Evolutionary conservation across 2,797 vertebrate genomes (phyloP).

Genomic region (Rhabdomys pumilio): DNA sequence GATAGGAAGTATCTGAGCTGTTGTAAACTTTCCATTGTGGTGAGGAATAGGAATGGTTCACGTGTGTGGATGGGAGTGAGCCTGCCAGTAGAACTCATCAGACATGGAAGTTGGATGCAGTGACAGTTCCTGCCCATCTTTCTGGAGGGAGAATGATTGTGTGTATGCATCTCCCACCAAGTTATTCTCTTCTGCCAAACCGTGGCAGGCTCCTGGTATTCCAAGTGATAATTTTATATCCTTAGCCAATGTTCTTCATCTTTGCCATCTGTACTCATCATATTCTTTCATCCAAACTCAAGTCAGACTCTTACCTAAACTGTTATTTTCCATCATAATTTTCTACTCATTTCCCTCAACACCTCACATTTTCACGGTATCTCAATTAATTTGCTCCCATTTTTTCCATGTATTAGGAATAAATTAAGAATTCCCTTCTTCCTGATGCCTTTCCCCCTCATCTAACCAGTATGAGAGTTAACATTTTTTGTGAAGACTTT

Average conservation of each 20-base stretch:
- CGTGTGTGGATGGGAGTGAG: conserved; percentile 47
- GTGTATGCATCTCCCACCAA: not conserved
- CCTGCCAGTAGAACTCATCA: not conserved
- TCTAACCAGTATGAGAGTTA: not conserved
- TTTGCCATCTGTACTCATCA: not conserved
- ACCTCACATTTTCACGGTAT: not conserved
- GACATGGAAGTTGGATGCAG: conserved; percentile 34
- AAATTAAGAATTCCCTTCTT: conserved; percentile 21
- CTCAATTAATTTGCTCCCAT: conserved; percentile 15
- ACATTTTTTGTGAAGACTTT: not conserved
- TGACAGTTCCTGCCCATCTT: conserved; percentile 15
- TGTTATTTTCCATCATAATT: not conserved
- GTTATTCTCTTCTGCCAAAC: not conserved
- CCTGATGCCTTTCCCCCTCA: not conserved
- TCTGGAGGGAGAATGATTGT: not conserved
- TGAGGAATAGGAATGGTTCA: conserved; percentile 53
- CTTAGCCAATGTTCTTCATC: not conserved
- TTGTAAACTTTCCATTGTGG: conserved; percentile 55
- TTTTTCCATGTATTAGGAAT: not conserved
- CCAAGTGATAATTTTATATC: not conserved
- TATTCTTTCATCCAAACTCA: not conserved
- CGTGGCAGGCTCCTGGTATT: not conserved
- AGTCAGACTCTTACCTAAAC: not conserved
- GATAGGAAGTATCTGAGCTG: conserved; percentile 77
- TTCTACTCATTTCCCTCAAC: not conserved